These are phyloP conservation scores for Pampus argenteus DNA, from an alignment of 2,797 vertebrate species.

Conservation along the genomic window DNA sequence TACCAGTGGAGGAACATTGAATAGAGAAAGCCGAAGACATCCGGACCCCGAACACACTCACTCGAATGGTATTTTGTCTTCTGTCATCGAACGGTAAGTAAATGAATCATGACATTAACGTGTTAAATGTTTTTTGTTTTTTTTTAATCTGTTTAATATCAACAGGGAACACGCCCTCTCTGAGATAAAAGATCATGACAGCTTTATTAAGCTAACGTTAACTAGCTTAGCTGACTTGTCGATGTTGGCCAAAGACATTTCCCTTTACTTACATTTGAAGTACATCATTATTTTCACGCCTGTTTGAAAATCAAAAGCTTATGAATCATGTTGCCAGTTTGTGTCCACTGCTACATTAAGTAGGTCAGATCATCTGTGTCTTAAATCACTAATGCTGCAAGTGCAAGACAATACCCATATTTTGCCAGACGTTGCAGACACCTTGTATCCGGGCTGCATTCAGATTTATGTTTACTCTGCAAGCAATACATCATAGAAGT, in stretches of 20 bases:
- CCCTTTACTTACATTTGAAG: background rate
- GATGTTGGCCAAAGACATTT: background rate
- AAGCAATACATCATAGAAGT: background rate
- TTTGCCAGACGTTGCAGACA: background rate
- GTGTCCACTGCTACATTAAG: background rate
- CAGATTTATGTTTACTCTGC: background rate
- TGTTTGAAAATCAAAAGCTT: background rate
- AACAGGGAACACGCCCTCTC: slow-evolving; percentile 62
- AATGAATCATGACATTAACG: background rate
- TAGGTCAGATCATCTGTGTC: slow-evolving; percentile 3
- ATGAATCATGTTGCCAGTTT: background rate
- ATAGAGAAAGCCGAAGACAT: slow-evolving; percentile 8
- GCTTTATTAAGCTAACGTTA: slow-evolving; percentile 11
- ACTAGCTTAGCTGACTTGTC: slow-evolving; percentile 8
- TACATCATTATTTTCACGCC: background rate
- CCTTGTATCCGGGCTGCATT: accelerated
- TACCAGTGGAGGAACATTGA: slow-evolving; percentile 9
- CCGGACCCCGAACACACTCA: slow-evolving; percentile 12
- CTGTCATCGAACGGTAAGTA: slow-evolving; percentile 66
- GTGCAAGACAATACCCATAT: background rate
- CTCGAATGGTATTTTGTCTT: slow-evolving; percentile 49
- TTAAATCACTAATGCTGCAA: slow-evolving; percentile 17
- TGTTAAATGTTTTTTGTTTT: background rate
- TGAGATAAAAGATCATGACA: background rate
- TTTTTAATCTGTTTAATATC: slow-evolving; percentile 25